phyloP scores from a whole-genome alignment of 2,797 vertebrate species.

The Liasis olivaceus region DNA sequence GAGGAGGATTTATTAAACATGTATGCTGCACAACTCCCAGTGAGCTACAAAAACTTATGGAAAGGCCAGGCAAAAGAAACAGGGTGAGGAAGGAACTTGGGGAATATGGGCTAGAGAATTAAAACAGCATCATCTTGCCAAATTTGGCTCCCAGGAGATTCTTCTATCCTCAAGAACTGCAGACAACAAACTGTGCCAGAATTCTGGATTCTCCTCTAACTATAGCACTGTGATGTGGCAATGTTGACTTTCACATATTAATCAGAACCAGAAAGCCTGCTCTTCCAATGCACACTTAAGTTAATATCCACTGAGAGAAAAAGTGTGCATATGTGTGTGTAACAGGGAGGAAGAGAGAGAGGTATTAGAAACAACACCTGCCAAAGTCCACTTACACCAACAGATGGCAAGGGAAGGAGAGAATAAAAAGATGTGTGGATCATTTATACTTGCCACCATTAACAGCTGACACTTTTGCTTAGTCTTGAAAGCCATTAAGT shows the following conservation, averaged over 20 bases:
- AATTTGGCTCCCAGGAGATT: not conserved
- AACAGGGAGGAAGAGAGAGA: not conserved
- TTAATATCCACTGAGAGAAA: not conserved
- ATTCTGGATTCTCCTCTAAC: not conserved
- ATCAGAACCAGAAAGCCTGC: not conserved
- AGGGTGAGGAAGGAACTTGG: not conserved
- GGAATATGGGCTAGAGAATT: not conserved
- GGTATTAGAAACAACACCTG: not conserved
- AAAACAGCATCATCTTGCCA: not conserved
- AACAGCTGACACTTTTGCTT: slow-evolving; percentile 14
- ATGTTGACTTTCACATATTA: not conserved
- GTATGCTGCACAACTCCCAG: not conserved
- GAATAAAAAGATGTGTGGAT: not conserved
- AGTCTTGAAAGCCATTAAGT: slow-evolving; percentile 22
- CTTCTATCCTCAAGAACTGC: not conserved
- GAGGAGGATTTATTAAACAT: not conserved
- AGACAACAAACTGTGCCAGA: not conserved
- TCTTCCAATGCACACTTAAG: not conserved
- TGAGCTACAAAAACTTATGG: not conserved
- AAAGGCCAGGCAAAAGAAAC: not conserved
- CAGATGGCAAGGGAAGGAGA: slow-evolving; percentile 14
- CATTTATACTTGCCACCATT: slow-evolving; percentile 23
- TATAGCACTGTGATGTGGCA: not conserved
- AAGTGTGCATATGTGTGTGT: not conserved
- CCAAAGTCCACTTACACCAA: not conserved